These are phyloP conservation scores for Limulus polyphemus DNA, from an alignment of 2,888 invertebrate genomes.

Conservation along the genomic window DNA sequence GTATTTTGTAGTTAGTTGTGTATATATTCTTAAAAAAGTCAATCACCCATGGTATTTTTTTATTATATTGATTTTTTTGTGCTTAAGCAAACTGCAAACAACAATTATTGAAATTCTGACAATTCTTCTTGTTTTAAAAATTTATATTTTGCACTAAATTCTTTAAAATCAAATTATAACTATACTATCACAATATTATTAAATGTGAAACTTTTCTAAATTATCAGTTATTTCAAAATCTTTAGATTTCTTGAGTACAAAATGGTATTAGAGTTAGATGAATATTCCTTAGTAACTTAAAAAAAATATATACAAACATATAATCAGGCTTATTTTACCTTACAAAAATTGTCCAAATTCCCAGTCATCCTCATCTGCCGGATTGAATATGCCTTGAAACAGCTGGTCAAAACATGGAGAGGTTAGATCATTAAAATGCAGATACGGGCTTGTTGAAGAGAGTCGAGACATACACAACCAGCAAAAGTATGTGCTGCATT, in stretches of 20 bases:
- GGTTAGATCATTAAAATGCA: slow-evolving; percentile 42
- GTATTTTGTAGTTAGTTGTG: too few relatives aligned
- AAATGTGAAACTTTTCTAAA: too few relatives aligned
- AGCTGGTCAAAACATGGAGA: slow-evolving; percentile 44
- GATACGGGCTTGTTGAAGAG: slow-evolving; percentile 43
- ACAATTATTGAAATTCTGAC: too few relatives aligned
- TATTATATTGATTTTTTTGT: too few relatives aligned
- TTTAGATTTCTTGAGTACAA: neutral
- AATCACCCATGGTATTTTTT: too few relatives aligned
- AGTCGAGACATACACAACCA: slow-evolving; percentile 46
- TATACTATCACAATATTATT: too few relatives aligned
- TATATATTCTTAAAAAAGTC: too few relatives aligned
- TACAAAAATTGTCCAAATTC: slow-evolving; percentile 11
- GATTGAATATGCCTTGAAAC: slow-evolving; percentile 36
- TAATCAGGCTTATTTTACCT: neutral
- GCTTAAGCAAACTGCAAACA: too few relatives aligned
- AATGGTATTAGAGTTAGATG: neutral
- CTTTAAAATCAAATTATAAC: too few relatives aligned
- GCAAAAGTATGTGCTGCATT: slow-evolving; percentile 50
- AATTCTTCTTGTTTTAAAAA: too few relatives aligned
- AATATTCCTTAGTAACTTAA: neutral
- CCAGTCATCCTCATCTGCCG: slow-evolving; percentile 7
- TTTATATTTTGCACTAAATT: too few relatives aligned
- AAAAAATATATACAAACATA: neutral
- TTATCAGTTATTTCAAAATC: neutral